phyloP scores from a whole-genome alignment of 2,113 vertebrate species.

The Macrotis lagotis region DNA sequence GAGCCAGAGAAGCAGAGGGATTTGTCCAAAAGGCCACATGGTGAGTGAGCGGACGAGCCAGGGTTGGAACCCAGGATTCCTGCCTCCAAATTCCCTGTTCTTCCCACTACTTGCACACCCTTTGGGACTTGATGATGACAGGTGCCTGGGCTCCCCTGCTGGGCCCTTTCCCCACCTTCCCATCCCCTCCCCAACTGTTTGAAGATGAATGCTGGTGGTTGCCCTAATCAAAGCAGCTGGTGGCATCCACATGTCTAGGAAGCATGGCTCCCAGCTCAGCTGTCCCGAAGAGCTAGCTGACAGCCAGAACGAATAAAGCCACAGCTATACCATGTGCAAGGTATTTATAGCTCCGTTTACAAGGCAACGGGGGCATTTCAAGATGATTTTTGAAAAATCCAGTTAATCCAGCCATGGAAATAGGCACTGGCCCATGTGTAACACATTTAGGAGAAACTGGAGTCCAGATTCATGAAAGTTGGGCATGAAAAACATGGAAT shows the following conservation, averaged over 20 bases:
- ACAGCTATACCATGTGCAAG: constrained; percentile 42
- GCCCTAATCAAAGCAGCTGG: constrained; percentile 53
- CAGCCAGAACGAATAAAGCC: constrained; percentile 44
- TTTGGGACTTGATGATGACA: background rate
- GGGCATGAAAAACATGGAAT: constrained; percentile 33
- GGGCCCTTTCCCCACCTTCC: constrained; percentile 35
- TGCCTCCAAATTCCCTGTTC: background rate
- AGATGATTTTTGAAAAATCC: constrained; percentile 60
- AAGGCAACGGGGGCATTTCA: constrained; percentile 63
- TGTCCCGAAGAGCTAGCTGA: constrained; percentile 40
- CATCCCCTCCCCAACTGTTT: constrained; percentile 51
- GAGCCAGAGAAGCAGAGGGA: background rate
- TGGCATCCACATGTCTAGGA: constrained; percentile 49
- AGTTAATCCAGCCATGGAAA: constrained; percentile 66
- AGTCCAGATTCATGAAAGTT: constrained; percentile 61
- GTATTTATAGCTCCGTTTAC: constrained; percentile 65
- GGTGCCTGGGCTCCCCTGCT: constrained; percentile 44
- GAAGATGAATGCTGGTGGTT: constrained; percentile 61
- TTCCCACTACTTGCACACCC: background rate
- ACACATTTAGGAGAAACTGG: constrained; percentile 62
- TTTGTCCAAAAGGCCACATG: background rate
- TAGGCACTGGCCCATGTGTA: constrained; percentile 54
- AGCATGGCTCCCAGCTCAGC: constrained; percentile 52
- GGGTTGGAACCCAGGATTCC: background rate
- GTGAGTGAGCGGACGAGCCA: background rate